phyloP scores from a whole-genome alignment of 2,797 vertebrate species.

The Notolepis coatsorum region DNA sequence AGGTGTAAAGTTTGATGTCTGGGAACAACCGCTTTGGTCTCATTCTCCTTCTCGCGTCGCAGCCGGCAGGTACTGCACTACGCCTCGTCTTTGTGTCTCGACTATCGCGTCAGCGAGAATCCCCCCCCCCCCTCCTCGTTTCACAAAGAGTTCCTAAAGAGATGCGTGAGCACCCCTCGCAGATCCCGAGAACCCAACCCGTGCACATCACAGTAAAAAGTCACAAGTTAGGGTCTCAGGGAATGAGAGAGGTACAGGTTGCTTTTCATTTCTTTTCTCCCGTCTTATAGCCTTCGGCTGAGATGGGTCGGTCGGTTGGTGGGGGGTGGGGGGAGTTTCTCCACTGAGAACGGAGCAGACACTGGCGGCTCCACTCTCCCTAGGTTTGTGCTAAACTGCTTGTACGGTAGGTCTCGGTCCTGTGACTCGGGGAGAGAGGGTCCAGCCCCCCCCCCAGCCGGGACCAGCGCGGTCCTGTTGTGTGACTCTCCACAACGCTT shows the following conservation, averaged over 20 bases:
- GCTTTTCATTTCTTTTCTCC: conserved; percentile 32
- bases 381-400: conserved; percentile 51
- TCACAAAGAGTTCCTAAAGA: conserved; percentile 39
- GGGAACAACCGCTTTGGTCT: too few relatives aligned
- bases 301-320: conserved; percentile 42
- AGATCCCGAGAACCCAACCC: conserved; percentile 99
- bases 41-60: background rate
- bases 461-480: background rate
- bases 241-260: conserved; percentile 96
- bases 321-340: background rate
- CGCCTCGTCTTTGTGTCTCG: conserved; percentile 9
- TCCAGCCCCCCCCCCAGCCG: conserved; percentile 16
- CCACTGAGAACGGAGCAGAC: conserved; percentile 53
- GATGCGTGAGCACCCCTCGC: conserved; percentile 94
- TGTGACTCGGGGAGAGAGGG: conserved; percentile 26
- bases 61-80: background rate
- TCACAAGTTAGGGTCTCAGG: conserved; percentile 99
- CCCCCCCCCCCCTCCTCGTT: conserved; percentile 10
- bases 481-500: conserved; percentile 3
- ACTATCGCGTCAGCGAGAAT: conserved; percentile 46
- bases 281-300: conserved; percentile 35
- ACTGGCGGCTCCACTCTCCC: conserved; percentile 59
- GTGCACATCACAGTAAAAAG: conserved; percentile 99
- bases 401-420: conserved; percentile 33
- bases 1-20: too few relatives aligned